Base-by-base conservation (phyloP, 2,888 invertebrate genomes). In the Seladonia tumulorum region DNA sequence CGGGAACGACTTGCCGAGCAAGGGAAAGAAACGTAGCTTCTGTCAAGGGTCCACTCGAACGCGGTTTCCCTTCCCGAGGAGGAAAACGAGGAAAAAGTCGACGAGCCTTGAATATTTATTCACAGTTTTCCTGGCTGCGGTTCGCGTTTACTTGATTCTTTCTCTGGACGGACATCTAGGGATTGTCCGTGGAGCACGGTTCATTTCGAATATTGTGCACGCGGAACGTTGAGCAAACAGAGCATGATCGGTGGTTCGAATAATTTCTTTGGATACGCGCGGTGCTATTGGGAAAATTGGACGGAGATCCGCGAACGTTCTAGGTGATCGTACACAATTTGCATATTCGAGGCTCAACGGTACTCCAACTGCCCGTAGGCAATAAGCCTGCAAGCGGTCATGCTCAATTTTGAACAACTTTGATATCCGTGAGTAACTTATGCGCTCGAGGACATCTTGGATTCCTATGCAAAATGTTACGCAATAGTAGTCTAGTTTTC, bases 41-140 rank as follows among this genome's bases (percentile, higher is more conserved):
- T 60, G 82, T 87, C 86, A 81, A 85, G 82, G 83, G 81, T 90
- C 82, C 86, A 90, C 85, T 90, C 85, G 73, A 88, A 83, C 74
- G 45, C 73, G 79, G 70, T 72, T 78, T 75, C 66, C 73, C 35
- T 74, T 39, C 53, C 5, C 71, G 60, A 77, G 77, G 60, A 77
- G 77, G 57, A 68, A 77, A 82, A 75, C 82, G 78, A 77, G 72
- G 81, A 81, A 77, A 77, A 73, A 22, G 53, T 79, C 73, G 74
- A 76, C 75, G 82, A 80, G 81, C 77, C 71, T 77, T 77, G 89
- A 90, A 92, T 92, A 92, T 92, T 91, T 91, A 92, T 92, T 90
- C 85, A 89, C 89, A 89, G 85, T 84, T 87, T 87, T 75, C 72
- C 72, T 75, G 68, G 79, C 88, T 49, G 39, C 79, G 49, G 75